Percentiles rank a stretch among this genome's conserved stretches.
Conservation (phyloP, 2,113 vertebrate species). For the Platycercus adscitus region DNA sequence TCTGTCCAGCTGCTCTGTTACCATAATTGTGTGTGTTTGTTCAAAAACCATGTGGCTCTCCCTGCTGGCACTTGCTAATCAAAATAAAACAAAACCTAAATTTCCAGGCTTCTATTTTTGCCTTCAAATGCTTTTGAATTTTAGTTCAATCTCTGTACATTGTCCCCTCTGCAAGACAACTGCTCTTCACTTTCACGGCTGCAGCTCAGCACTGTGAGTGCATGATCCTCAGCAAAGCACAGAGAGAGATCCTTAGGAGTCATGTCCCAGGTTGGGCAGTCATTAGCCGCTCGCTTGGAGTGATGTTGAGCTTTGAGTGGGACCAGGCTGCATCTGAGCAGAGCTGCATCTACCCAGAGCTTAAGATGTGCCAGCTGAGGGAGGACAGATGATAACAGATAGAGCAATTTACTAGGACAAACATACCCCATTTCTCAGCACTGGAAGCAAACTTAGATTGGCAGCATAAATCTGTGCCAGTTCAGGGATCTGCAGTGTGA, state of each 20-base stretch:
- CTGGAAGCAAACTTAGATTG: neutral
- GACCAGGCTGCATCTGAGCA: accelerated
- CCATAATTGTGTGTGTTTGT: neutral
- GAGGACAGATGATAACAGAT: neutral
- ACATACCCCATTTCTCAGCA: neutral
- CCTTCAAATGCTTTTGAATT: neutral
- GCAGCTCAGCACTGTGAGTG: neutral
- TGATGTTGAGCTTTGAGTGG: accelerated
- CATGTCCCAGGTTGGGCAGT: accelerated
- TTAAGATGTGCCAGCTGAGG: neutral
- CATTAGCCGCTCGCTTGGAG: accelerated
- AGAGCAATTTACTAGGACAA: neutral
- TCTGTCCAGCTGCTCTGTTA: neutral
- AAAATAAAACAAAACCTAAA: neutral
- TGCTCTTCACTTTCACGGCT: neutral
- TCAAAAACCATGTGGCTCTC: neutral
- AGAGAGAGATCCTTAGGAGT: neutral
- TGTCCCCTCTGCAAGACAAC: neutral
- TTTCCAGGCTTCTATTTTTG: neutral
- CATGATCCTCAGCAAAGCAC: neutral
- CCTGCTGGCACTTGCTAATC: neutral
- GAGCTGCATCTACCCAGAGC: neutral
- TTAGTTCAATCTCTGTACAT: neutral
- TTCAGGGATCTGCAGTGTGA: neutral
- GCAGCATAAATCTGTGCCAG: accelerated